These are phyloP conservation scores for Brachypalpus laphriformis DNA, from an alignment of 2,888 invertebrate species.

Conservation along the genomic window DNA sequence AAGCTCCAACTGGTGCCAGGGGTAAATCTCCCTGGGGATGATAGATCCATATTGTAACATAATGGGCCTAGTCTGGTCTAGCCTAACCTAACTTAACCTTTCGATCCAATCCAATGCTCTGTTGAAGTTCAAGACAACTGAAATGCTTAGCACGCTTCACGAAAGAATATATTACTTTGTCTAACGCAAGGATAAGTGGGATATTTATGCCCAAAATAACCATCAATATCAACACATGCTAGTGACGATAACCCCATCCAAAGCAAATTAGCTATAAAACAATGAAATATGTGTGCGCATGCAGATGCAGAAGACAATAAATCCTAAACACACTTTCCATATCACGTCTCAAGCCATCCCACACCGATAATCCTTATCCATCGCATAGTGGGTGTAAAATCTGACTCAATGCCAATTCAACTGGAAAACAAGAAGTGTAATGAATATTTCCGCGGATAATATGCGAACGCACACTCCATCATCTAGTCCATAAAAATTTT, in stretches of 20 bases:
- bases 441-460: slow-evolving; percentile 49
- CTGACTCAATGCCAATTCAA: slow-evolving; percentile 52
- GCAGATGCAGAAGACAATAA: slow-evolving; percentile 22
- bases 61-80: too few relatives aligned
- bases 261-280: slow-evolving; percentile 25
- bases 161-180: too few relatives aligned
- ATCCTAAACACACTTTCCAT: slow-evolving; percentile 33
- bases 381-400: slow-evolving; percentile 16
- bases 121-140: too few relatives aligned
- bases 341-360: slow-evolving; percentile 1
- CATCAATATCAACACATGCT: not conserved
- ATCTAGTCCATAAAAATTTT: slow-evolving; percentile 59
- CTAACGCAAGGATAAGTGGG: too few relatives aligned
- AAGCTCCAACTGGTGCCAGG: too few relatives aligned
- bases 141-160: too few relatives aligned
- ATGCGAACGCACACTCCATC: slow-evolving; percentile 43
- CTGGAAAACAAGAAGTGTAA: slow-evolving; percentile 63
- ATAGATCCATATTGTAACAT: too few relatives aligned
- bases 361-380: slow-evolving; percentile 2
- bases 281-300: slow-evolving; percentile 7
- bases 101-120: too few relatives aligned
- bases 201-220: too few relatives aligned
- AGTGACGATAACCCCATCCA: not conserved
- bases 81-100: too few relatives aligned
- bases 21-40: too few relatives aligned